Evolutionary conservation across 2,888 invertebrate species (phyloP).

Genomic region (Tenthredo mesomela): DNA sequence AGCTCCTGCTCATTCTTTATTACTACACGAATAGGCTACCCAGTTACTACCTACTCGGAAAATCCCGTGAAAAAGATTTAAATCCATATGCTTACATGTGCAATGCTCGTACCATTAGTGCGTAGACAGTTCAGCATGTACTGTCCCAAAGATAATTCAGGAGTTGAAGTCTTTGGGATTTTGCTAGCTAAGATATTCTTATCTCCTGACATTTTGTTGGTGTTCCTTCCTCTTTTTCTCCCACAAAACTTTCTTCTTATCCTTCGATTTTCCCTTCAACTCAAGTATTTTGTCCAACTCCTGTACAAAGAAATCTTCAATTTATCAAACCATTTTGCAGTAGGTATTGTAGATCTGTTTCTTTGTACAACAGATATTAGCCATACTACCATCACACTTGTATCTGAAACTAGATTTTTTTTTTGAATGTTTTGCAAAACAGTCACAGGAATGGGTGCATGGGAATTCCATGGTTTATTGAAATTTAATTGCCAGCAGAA

Average conservation of each 20-base stretch:
- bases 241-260: not conserved
- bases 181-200: slow-evolving; percentile 1
- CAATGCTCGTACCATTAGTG: slow-evolving; percentile 50
- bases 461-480: not conserved
- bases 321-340: not conserved
- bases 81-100: slow-evolving; percentile 52
- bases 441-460: not conserved
- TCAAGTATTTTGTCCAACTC: not conserved
- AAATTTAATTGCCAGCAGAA: not conserved
- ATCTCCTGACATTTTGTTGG: not conserved
- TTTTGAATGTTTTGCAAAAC: not conserved
- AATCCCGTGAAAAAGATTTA: not conserved
- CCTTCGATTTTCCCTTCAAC: not conserved
- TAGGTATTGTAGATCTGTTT: not conserved
- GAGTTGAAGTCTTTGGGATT: not conserved
- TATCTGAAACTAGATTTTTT: not conserved
- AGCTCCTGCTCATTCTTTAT: slow-evolving; percentile 30
- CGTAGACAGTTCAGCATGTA: slow-evolving; percentile 56
- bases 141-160: slow-evolving; percentile 56
- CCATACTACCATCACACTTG: not conserved
- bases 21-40: slow-evolving; percentile 33
- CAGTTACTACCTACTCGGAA: not conserved
- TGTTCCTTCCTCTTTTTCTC: not conserved
- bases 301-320: not conserved
- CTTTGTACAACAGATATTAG: not conserved